These are phyloP conservation scores for Dryobotodes eremita DNA, from an alignment of 2,888 invertebrate species.

Conservation along the genomic window DNA sequence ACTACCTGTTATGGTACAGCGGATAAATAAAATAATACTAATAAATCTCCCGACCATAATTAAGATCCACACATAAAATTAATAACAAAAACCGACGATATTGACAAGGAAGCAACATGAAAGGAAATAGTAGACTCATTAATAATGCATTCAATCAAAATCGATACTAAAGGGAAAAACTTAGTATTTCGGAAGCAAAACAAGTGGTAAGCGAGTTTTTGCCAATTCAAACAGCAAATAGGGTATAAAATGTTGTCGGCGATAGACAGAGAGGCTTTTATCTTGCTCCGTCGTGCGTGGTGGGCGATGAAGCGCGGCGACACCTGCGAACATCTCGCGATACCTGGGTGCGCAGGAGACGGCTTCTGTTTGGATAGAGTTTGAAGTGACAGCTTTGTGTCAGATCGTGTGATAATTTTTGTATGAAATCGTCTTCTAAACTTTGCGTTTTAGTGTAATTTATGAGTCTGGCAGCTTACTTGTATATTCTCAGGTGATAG, in stretches of 20 bases:
- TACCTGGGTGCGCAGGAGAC: constrained; percentile 48
- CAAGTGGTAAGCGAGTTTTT: constrained; percentile 46
- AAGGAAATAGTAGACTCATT: constrained; percentile 35
- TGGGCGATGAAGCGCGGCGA: constrained; percentile 71
- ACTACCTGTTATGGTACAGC: constrained; percentile 43
- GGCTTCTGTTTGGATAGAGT: constrained; percentile 32
- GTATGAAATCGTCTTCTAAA: neutral
- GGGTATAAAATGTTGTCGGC: constrained; percentile 55
- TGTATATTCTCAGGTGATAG: neutral
- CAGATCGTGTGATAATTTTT: neutral
- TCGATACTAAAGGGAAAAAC: constrained; percentile 27
- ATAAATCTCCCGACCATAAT: constrained; percentile 51
- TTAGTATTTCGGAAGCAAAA: constrained; percentile 47
- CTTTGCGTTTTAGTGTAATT: neutral
- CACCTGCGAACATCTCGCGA: constrained; percentile 74
- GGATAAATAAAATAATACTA: constrained; percentile 47
- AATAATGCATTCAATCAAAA: constrained; percentile 58
- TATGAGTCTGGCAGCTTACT: neutral
- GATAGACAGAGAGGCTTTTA: constrained; percentile 59
- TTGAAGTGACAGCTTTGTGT: neutral
- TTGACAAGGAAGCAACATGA: constrained; percentile 33
- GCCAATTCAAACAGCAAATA: constrained; percentile 59
- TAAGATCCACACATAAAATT: constrained; percentile 33
- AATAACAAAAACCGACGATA: constrained; percentile 36
- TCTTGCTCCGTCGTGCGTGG: constrained; percentile 64